Conservation (phyloP, 1,140 invertebrate species). For the Drosophila setifemur region DNA sequence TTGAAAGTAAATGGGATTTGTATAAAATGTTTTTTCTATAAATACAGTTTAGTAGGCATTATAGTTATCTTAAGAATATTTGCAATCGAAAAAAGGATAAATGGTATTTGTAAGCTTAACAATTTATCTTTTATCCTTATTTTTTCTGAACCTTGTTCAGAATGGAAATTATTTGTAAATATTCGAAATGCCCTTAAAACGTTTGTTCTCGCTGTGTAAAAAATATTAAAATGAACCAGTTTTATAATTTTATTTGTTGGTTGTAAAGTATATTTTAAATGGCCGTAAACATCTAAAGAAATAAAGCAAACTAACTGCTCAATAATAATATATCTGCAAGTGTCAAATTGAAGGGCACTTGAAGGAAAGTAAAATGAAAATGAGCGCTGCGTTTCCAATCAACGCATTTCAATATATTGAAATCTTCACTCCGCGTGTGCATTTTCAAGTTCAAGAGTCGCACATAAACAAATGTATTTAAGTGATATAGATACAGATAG, state of each 20-base stretch:
- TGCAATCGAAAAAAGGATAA: no score
- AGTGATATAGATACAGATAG: constrained; percentile 43
- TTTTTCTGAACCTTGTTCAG: background rate
- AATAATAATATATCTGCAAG: background rate
- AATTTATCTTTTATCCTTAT: no score
- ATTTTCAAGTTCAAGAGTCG: constrained; percentile 39
- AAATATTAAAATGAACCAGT: no score
- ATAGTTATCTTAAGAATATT: no score
- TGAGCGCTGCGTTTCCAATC: constrained; percentile 6
- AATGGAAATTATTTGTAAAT: background rate
- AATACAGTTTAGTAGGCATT: no score
- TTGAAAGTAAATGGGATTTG: background rate
- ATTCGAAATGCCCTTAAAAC: no score
- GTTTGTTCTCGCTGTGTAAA: no score
- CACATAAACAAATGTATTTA: constrained; percentile 37
- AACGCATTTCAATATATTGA: constrained; percentile 17
- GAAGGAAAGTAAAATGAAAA: constrained; percentile 4
- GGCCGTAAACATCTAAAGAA: background rate
- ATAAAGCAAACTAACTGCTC: background rate
- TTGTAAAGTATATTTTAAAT: background rate
- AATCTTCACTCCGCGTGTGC: constrained; percentile 1
- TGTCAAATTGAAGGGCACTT: background rate
- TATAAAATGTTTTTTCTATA: no score
- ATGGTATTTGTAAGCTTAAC: no score
- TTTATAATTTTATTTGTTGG: background rate